Evolutionary conservation across 2,797 vertebrate species (phyloP).

Genomic region (Rallus crepitans): DNA sequence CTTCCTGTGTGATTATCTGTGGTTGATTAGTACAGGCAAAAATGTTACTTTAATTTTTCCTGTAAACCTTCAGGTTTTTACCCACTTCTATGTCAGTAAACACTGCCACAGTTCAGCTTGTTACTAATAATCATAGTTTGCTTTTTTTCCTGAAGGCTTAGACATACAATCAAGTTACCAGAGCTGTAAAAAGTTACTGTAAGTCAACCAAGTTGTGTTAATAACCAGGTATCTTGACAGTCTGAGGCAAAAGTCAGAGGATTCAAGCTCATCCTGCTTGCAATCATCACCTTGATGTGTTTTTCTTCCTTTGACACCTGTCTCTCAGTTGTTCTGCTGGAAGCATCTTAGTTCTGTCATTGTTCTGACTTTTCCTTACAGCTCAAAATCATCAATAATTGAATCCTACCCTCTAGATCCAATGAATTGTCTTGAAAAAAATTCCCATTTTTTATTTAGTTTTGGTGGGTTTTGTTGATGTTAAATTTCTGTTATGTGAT

Average conservation of each 20-base stretch:
- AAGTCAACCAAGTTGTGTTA: background rate
- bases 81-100: background rate
- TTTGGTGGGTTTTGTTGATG: background rate
- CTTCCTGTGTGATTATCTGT: background rate
- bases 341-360: background rate
- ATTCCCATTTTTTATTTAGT: background rate
- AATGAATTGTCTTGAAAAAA: background rate
- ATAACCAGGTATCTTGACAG: background rate
- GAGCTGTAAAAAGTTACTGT: background rate
- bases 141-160: background rate
- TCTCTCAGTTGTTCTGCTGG: background rate
- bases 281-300: background rate
- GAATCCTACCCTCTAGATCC: background rate
- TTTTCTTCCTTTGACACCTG: constrained; percentile 26
- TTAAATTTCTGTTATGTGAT: background rate
- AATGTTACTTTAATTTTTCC: background rate
- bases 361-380: background rate
- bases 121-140: background rate
- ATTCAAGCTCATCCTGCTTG: background rate
- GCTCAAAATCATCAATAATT: background rate
- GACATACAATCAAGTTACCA: background rate
- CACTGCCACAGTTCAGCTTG: background rate
- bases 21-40: background rate
- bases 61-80: background rate
- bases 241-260: background rate